A percentile compares a stretch with the other conserved stretches of the same genome.
phyloP scores from a whole-genome alignment of 2,113 vertebrate species.

The Muscicapa adusta region DNA sequence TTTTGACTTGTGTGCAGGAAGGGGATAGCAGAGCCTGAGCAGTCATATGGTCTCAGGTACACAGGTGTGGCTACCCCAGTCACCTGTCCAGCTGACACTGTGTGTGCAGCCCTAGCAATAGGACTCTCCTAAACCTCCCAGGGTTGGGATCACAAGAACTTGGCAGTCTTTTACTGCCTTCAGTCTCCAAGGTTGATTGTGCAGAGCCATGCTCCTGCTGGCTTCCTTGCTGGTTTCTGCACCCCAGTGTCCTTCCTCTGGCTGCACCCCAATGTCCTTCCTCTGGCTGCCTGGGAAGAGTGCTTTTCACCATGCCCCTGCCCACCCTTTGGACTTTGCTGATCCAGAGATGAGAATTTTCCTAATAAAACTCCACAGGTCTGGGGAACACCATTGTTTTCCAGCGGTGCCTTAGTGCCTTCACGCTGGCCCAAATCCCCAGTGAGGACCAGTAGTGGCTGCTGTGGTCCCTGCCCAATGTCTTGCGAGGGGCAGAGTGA shows the following conservation, averaged over 20 bases:
- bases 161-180: not conserved
- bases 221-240: not conserved
- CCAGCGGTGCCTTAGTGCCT: not conserved
- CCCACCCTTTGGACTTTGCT: not conserved
- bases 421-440: accelerated
- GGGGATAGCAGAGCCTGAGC: not conserved
- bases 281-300: not conserved
- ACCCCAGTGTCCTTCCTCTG: not conserved
- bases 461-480: not conserved
- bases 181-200: not conserved
- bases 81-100: accelerated
- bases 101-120: not conserved
- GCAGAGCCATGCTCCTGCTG: not conserved
- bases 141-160: not conserved
- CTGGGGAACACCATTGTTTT: not conserved
- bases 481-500: not conserved
- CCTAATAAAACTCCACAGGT: not conserved
- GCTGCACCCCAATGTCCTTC: not conserved
- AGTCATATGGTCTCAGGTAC: not conserved
- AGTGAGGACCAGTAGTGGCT: not conserved
- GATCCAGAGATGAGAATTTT: not conserved
- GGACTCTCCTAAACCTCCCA: not conserved
- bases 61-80: not conserved
- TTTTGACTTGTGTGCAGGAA: not conserved
- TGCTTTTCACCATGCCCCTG: not conserved